Base-by-base conservation (phyloP, 2,888 invertebrate genomes). In the Erebia epiphron region DNA sequence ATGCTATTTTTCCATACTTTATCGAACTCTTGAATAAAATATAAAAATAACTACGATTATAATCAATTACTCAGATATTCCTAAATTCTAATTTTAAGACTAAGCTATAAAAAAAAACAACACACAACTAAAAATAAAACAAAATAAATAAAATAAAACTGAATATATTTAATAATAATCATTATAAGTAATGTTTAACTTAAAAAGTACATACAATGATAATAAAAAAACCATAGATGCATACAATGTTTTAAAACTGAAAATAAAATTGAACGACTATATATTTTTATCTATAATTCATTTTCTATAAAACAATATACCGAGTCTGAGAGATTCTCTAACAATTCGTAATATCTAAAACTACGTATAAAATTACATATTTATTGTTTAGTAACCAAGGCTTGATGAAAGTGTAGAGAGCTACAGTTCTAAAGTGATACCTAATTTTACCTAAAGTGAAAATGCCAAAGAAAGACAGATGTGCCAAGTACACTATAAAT, bases 61-160 rank as follows among this genome's bases (percentile, higher is more conserved):
- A 69, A 61, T 16, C 14, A 67, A 60, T 69, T 67, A 71, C 18
- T 63, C 21, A 54, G 46, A 10, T 16, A 54, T 54, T 10, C 57
- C 68, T 73, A 71, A 54, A 18, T 49, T 62, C 11, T 60, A 67
- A 62, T 67, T 21, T 35, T 62, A 49, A 72, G 5, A 35, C 35
- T 35, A 35, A 60, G 56, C n/a, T 26, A 70, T 70, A 63, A 67
- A 35, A 69, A 43, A 68, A 57, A 76, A 84, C 80, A 77, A 73
- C 84, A 88, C 83, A 85, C 70, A 86, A 90, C 86, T 82, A 84
- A 87, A 86, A 90, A 92, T 89, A 86, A 93, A 94, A 91, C 89
- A 86, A 91, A 90, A 87, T 78, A 86, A 80, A 85, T 91, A 88
- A 93, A 93, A 92, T 92, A 93, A 91, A 92, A 91, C 90, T 90